Conservation (phyloP, 2,888 invertebrate species). For the Ormyrus nitidulus region DNA sequence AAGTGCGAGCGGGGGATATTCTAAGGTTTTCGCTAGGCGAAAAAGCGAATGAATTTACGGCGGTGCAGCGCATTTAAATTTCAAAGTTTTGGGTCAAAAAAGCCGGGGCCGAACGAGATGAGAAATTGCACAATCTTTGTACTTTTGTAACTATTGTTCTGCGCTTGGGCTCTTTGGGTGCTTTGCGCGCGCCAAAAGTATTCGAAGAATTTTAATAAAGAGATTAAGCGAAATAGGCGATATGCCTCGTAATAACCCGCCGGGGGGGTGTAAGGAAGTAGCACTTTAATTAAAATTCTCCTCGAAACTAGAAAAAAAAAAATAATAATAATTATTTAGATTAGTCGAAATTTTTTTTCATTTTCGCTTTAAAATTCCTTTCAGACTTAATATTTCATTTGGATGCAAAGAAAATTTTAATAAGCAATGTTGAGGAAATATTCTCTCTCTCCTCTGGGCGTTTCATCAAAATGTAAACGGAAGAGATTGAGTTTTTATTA, state of each 20-base stretch:
- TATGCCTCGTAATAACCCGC: not conserved
- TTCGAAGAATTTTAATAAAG: constrained; percentile 26
- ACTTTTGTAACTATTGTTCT: too few species aligned
- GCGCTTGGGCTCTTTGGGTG: too few species aligned
- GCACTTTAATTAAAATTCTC: constrained; percentile 49
- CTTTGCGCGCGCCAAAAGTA: too few species aligned
- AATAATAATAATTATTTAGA: constrained; percentile 34
- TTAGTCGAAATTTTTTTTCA: constrained; percentile 3
- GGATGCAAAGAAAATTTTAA: not conserved
- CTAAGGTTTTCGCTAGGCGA: too few species aligned
- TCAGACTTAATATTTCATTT: not conserved
- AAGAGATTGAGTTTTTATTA: too few species aligned
- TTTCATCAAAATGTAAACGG: too few species aligned
- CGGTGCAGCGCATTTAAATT: too few species aligned
- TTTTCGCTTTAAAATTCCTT: not conserved
- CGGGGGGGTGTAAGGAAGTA: constrained; percentile 12
- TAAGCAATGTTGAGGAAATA: not conserved
- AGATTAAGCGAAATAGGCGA: constrained; percentile 11
- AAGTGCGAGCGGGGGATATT: not conserved
- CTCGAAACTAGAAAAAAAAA: not conserved
- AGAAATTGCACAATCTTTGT: too few species aligned
- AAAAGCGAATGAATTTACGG: too few species aligned
- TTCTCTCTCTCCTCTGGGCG: too few species aligned
- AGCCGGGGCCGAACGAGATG: too few species aligned
- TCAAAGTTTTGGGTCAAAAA: too few species aligned